These are phyloP conservation scores for Planococcus citri DNA, from an alignment of 1,140 invertebrate species.

Conservation along the genomic window DNA sequence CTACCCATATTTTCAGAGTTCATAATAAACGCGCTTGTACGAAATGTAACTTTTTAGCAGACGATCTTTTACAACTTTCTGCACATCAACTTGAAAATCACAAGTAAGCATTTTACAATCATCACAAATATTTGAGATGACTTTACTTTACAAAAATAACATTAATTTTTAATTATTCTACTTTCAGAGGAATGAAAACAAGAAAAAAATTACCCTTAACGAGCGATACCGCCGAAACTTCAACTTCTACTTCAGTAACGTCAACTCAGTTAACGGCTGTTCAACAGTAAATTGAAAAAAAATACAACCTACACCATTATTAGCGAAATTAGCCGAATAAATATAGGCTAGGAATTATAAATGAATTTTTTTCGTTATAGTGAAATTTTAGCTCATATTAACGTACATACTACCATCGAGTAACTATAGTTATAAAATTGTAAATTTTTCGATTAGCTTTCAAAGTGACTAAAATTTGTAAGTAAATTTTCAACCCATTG, in stretches of 20 bases:
- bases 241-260: not conserved
- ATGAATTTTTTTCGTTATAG: not conserved
- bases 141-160: too few relatives aligned
- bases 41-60: constrained; percentile 71
- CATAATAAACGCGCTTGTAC: constrained; percentile 80
- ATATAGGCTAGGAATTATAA: not conserved
- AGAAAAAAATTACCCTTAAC: not conserved
- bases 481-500: not conserved
- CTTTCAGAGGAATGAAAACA: constrained; percentile 10
- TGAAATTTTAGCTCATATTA: not conserved
- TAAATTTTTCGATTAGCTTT: not conserved
- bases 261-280: not conserved
- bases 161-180: not conserved
- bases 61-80: constrained; percentile 60
- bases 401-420: not conserved
- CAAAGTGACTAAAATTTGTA: constrained; percentile 8
- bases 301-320: not conserved
- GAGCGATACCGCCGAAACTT: not conserved
- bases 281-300: not conserved
- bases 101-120: constrained; percentile 39
- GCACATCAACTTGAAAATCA: constrained; percentile 51
- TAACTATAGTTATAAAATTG: not conserved
- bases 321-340: not conserved
- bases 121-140: not conserved
- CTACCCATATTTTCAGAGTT: constrained; percentile 78